phyloP scores from a whole-genome alignment of 1,140 invertebrate species.

The Hyposmocoma kahamanoa region DNA sequence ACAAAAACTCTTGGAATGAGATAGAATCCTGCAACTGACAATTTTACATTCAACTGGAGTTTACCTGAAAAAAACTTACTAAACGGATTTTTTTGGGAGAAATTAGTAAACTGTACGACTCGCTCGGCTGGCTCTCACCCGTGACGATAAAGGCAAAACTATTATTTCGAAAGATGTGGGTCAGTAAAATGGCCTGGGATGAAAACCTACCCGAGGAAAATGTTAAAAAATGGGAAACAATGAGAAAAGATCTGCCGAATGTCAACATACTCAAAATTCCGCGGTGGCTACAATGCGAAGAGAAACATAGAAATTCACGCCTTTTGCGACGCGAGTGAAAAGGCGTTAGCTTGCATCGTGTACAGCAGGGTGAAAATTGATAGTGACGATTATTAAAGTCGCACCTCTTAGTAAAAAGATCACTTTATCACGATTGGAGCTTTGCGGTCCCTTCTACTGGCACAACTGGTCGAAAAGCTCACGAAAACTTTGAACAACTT shows the following conservation, averaged over 20 bases:
- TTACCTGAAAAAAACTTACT: no score
- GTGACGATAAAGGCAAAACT: no score
- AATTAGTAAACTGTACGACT: no score
- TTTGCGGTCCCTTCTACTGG: constrained; percentile 36
- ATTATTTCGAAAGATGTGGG: no score
- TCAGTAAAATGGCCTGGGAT: constrained; percentile 37
- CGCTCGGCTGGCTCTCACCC: no score
- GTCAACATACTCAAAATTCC: constrained; percentile 9
- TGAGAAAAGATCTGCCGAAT: constrained; percentile 2
- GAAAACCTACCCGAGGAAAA: constrained; percentile 26
- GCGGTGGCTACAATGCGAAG: constrained; percentile 7
- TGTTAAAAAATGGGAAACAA: constrained; percentile 10
- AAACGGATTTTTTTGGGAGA: no score
- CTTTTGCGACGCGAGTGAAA: constrained; percentile 48
- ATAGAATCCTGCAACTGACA: no score
- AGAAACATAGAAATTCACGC: constrained; percentile 24
- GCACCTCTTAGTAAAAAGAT: constrained; percentile 12
- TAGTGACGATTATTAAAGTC: constrained; percentile 13
- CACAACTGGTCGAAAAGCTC: constrained; percentile 19
- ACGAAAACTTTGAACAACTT: constrained; percentile 3
- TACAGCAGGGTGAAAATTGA: constrained; percentile 26
- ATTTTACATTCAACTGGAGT: no score
- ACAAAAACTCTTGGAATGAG: no score
- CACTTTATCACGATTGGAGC: constrained; percentile 28
- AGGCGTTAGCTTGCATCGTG: constrained; percentile 42